Percentiles rank a stretch among this genome's conserved stretches.
phyloP scores from a whole-genome alignment of 2,113 vertebrate species.

The Typhlomys cinereus region DNA sequence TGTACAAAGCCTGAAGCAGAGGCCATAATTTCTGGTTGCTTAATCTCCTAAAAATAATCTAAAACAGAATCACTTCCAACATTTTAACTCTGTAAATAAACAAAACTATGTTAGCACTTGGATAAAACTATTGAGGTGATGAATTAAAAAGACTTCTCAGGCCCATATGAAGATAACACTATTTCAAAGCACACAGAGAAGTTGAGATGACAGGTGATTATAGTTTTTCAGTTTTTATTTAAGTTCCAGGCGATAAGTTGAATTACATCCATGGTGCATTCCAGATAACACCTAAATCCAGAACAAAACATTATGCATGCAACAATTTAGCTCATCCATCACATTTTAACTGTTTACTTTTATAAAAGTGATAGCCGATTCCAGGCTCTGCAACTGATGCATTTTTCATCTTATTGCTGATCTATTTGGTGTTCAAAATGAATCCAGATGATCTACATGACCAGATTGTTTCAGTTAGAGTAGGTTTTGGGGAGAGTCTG shows the following conservation, averaged over 20 bases:
- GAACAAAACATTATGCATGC: not conserved
- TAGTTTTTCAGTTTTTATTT: not conserved
- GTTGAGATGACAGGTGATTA: not conserved
- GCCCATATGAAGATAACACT: not conserved
- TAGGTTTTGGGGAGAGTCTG: not conserved
- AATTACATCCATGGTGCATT: not conserved
- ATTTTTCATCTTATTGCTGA: slow-evolving; percentile 13
- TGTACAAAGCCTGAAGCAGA: not conserved
- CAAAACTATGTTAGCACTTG: not conserved
- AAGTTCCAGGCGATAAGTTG: not conserved
- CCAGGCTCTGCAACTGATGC: not conserved
- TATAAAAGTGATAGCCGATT: not conserved
- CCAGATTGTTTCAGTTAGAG: not conserved
- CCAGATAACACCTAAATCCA: not conserved
- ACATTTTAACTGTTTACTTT: not conserved
- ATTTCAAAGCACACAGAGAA: slow-evolving; percentile 19
- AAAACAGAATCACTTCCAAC: not conserved
- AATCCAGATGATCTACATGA: slow-evolving; percentile 9
- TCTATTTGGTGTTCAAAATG: slow-evolving; percentile 1
- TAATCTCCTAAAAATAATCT: not conserved
- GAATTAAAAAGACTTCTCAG: slow-evolving; percentile 1
- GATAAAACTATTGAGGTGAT: not conserved
- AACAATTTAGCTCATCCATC: not conserved
- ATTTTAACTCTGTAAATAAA: not conserved
- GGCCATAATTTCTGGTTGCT: not conserved